These are phyloP conservation scores for Sarcophaga rosellei DNA, from an alignment of 2,888 invertebrate genomes.

Conservation along the genomic window DNA sequence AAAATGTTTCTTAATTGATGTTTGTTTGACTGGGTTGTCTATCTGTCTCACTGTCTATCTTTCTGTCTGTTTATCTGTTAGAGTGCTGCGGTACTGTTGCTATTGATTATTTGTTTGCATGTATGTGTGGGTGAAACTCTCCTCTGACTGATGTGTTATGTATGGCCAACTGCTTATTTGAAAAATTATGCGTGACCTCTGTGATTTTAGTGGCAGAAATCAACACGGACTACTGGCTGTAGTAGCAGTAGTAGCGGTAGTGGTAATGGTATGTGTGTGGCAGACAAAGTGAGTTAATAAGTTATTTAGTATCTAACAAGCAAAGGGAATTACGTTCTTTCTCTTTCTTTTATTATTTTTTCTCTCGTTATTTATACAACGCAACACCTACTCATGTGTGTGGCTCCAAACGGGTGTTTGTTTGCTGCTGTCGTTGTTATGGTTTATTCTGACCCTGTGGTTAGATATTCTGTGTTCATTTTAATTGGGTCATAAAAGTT, in stretches of 20 bases:
- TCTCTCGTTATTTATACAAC: not conserved
- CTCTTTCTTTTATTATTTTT: not conserved
- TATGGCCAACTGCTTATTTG: not conserved
- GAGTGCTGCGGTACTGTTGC: not conserved
- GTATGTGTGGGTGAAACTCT: not conserved
- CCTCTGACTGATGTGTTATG: not conserved
- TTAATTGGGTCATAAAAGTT: conserved; percentile 55
- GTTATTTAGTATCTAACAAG: not conserved
- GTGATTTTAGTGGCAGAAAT: not conserved
- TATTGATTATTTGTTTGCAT: conserved; percentile 5
- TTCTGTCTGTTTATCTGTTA: no score
- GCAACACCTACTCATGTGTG: not conserved
- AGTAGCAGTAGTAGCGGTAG: no score
- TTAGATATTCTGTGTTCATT: conserved; percentile 11
- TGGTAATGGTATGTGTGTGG: not conserved
- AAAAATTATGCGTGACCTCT: not conserved
- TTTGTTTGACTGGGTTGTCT: conserved; percentile 12
- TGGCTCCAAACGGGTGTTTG: not conserved
- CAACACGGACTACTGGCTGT: not conserved
- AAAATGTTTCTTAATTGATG: conserved; percentile 31
- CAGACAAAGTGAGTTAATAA: conserved; percentile 13
- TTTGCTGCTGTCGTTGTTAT: not conserved
- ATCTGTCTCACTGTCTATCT: not conserved
- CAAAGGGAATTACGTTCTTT: not conserved
- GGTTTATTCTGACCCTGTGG: not conserved